Percentiles rank a stretch among this genome's conserved stretches.
These are phyloP conservation scores for Crioceris asparagi DNA, from an alignment of 2,888 invertebrate genomes.

Conservation along the genomic window DNA sequence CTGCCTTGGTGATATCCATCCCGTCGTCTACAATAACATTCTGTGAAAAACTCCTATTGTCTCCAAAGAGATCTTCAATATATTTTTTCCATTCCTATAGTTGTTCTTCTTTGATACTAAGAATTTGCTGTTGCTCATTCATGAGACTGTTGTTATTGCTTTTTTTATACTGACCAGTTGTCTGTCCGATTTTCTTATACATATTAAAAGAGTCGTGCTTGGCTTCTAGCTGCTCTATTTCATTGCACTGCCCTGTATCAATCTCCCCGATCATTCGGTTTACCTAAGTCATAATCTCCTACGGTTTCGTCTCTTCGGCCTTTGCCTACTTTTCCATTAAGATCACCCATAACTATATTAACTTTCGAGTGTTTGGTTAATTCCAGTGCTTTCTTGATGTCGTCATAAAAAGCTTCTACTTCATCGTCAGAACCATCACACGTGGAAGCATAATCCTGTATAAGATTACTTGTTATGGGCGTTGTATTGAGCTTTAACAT, in stretches of 20 bases:
- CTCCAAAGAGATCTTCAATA: no score
- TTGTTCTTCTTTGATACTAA: conserved; percentile 3
- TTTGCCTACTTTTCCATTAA: conserved; percentile 1
- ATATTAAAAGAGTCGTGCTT: conserved; percentile 1
- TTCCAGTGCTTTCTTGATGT: neutral
- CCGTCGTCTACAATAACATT: conserved; percentile 1
- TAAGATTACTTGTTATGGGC: neutral
- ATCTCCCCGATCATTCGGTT: neutral
- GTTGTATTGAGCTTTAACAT: neutral
- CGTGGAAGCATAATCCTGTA: conserved; percentile 1
- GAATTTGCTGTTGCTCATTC: conserved; percentile 1
- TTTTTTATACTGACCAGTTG: no score
- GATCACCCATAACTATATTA: conserved; percentile 1
- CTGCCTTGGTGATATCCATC: neutral
- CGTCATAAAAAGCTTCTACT: neutral
- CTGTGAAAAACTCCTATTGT: neutral
- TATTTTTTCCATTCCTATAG: conserved; percentile 1
- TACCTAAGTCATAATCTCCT: neutral
- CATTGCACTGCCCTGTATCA: conserved; percentile 4
- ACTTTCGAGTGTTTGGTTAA: neutral
- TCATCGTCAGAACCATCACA: neutral
- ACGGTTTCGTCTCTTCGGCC: neutral
- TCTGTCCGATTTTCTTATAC: conserved; percentile 1
- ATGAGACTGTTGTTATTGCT: conserved; percentile 2
- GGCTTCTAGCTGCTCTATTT: conserved; percentile 3